A percentile compares a stretch with the other conserved stretches of the same genome.
phyloP scores from a whole-genome alignment of 1,140 invertebrate species.

The Cryptotermes secundus region DNA sequence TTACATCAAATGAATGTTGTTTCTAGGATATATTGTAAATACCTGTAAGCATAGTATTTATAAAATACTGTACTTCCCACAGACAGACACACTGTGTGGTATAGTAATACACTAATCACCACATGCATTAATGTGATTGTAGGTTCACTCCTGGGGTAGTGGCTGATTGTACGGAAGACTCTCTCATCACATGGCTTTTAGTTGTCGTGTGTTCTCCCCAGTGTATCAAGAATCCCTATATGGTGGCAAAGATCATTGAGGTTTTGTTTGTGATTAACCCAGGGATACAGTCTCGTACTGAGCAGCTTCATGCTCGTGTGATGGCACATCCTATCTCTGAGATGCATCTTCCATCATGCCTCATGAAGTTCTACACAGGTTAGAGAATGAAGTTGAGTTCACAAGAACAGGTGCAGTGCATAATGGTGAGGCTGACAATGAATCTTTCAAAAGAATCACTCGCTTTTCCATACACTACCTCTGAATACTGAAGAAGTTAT shows the following conservation, averaged over 20 bases:
- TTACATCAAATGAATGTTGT: too few species aligned
- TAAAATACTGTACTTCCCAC: too few species aligned
- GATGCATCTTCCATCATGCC: conserved; percentile 74
- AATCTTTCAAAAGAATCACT: too few species aligned
- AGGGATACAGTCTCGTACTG: conserved; percentile 68
- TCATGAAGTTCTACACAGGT: conserved; percentile 97
- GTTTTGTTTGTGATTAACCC: conserved; percentile 92
- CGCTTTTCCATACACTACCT: too few species aligned
- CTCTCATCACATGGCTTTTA: conserved; percentile 84
- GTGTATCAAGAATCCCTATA: conserved; percentile 92
- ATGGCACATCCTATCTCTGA: conserved; percentile 86
- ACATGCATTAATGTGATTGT: conserved; percentile 22
- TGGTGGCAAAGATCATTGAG: conserved; percentile 93
- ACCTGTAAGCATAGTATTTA: too few species aligned
- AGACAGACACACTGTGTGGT: too few species aligned
- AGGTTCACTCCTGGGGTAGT: conserved; percentile 78
- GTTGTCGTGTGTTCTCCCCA: conserved; percentile 86
- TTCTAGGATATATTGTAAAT: too few species aligned
- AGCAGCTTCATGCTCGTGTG: conserved; percentile 62
- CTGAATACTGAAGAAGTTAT: too few species aligned
- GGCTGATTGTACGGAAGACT: conserved; percentile 74
- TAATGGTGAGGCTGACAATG: neutral
- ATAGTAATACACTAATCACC: too few species aligned
- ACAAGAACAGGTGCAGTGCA: neutral
- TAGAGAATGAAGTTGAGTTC: neutral